Conservation (phyloP, 2,797 vertebrate genomes). For the Alca torda region DNA sequence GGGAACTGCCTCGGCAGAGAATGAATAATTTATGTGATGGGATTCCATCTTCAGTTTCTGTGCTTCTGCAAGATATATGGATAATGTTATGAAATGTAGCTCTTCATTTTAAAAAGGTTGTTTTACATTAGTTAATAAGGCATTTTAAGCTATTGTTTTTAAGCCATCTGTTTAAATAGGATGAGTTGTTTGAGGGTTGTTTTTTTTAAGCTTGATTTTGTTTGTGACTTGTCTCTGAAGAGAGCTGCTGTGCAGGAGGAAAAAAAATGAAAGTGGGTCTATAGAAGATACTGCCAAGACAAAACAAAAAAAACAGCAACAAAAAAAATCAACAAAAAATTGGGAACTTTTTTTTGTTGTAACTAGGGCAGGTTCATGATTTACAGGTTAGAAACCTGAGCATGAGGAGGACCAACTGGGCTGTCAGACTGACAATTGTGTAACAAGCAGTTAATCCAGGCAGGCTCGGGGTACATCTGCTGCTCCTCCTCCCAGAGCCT, state of each 20-base stretch:
- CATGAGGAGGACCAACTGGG: neutral
- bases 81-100: neutral
- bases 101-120: neutral
- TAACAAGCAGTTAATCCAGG: neutral
- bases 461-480: neutral
- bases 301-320: neutral
- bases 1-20: neutral
- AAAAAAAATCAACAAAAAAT: neutral
- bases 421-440: neutral
- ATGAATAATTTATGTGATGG: slow-evolving; percentile 36
- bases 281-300: neutral
- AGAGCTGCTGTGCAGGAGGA: neutral
- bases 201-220: neutral
- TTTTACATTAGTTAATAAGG: neutral
- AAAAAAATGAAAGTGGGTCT: neutral
- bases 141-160: neutral
- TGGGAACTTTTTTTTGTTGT: neutral
- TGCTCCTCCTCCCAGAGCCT: neutral
- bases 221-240: neutral
- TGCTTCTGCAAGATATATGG: neutral
- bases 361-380: neutral
- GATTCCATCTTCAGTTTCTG: neutral
- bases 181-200: neutral
- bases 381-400: neutral
- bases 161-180: neutral